A percentile compares a stretch with the other conserved stretches of the same genome.
Evolutionary conservation across 2,888 invertebrate genomes (phyloP).

Genomic region (Eilema caniola): DNA sequence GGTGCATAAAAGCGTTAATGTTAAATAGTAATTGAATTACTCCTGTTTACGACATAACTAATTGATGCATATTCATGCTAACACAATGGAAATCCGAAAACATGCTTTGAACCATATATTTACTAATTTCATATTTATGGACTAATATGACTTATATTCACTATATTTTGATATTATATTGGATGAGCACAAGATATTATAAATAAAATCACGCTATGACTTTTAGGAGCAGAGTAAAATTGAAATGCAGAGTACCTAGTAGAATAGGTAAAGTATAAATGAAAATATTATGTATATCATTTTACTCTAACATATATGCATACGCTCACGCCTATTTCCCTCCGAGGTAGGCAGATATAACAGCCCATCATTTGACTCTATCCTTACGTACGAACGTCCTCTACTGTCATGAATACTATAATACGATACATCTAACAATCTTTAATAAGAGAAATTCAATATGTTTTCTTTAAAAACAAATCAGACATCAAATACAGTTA

Average conservation of each 20-base stretch:
- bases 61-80: background rate
- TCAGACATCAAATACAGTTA: constrained; percentile 1
- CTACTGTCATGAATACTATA: too few relatives aligned
- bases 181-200: background rate
- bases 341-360: too few relatives aligned
- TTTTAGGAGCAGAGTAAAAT: background rate
- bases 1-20: too few relatives aligned
- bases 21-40: too few relatives aligned
- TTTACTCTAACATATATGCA: too few relatives aligned
- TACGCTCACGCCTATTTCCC: too few relatives aligned
- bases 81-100: background rate
- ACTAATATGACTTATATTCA: background rate
- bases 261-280: background rate
- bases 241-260: background rate
- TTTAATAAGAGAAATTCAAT: background rate
- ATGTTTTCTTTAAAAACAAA: background rate
- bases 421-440: background rate
- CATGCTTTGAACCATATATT: too few relatives aligned
- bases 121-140: background rate
- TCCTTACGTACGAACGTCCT: too few relatives aligned
- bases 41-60: background rate
- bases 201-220: background rate
- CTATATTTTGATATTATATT: background rate
- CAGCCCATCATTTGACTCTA: background rate
- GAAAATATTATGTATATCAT: background rate